Conservation (phyloP, 2,113 vertebrate genomes). For the Chaetops frenatus region DNA sequence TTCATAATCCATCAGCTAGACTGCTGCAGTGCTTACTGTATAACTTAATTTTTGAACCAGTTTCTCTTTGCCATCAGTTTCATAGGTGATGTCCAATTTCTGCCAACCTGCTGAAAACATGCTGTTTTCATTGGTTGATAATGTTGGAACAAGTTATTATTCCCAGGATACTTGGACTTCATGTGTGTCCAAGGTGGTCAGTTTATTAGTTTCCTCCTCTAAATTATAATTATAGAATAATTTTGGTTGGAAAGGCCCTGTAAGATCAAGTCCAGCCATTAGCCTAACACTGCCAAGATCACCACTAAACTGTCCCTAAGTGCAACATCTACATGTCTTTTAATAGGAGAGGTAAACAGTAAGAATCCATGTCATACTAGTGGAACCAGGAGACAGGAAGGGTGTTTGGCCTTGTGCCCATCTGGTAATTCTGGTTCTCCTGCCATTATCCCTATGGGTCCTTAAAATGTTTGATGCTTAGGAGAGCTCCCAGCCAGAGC, state of each 20-base stretch:
- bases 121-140: background rate
- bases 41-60: background rate
- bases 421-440: background rate
- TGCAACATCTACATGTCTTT: background rate
- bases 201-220: background rate
- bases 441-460: rapidly evolving
- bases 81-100: background rate
- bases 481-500: background rate
- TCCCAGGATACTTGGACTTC: background rate
- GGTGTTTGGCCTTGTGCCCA: background rate
- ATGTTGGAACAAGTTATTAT: background rate
- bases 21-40: background rate
- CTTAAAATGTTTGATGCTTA: rapidly evolving
- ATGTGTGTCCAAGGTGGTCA: background rate
- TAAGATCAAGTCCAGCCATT: background rate
- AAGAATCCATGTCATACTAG: background rate
- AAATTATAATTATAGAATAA: background rate
- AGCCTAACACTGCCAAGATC: background rate
- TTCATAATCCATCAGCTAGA: background rate
- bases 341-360: background rate
- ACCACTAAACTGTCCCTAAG: background rate
- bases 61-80: background rate
- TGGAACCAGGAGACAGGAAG: background rate
- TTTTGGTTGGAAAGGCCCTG: background rate
- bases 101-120: background rate